Base-by-base conservation (phyloP, 2,888 invertebrate species). In the Melanostoma scalare region DNA sequence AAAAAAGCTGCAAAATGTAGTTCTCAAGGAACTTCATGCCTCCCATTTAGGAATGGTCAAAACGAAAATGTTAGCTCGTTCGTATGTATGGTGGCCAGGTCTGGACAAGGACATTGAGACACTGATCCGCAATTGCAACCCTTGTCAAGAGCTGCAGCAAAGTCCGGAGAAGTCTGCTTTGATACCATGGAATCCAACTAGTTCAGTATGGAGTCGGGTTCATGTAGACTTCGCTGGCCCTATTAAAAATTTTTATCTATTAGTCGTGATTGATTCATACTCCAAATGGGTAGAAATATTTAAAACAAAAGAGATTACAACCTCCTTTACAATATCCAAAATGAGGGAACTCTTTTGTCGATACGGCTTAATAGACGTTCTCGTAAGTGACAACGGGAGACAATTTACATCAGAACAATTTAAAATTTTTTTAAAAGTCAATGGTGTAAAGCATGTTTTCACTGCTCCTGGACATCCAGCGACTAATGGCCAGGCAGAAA, bases 401-500 rank as follows among this genome's bases (percentile, higher is more conserved):
- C 80, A 80, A 65, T 81, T 85, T 50, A 79, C 61, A n/a, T 84
- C 76, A 10, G 63, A 65, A 31, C 74, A 81, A 44, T 77, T 71
- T 52, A 8, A 0, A 20, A 44, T 10, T 1, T 71, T 71, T 31
- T 31, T 56, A 10, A 63, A n/a, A 31, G 63, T 8, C 4, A 76
- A 61, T 38, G 6, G 20, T 33, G 10, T 76, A 6, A 61, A 56
- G 20, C 69, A 76, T 48, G 50, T 72, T 52, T 53, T 82, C 6
- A 87, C 85, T 6, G 86, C 87, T 4, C 77, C 85, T 44, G 79
- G 85, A 33, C 86, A 81, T 56, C 85, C 85, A 10, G 63, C 82
- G 48, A 85, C 86, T 30, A 88, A 88, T 69, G 87, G 87, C 2
- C 86, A 86, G 65, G 87, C 86, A 2, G 87, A 88, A 79, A 79